Evolutionary conservation across 2,888 invertebrate genomes (phyloP).

Genomic region (Leucoptera coffeella): DNA sequence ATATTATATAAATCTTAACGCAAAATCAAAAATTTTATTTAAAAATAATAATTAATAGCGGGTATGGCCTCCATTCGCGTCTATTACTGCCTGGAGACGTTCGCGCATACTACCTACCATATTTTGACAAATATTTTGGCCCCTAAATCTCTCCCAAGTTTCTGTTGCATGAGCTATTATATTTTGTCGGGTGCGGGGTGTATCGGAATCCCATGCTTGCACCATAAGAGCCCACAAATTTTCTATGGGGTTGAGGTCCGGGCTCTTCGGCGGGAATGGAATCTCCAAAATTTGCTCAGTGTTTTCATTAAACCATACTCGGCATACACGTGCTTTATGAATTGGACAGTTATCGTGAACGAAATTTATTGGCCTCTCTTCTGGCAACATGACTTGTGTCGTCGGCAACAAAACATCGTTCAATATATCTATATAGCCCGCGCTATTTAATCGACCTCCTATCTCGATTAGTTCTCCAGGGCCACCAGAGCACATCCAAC

Average conservation of each 20-base stretch:
- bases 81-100: not conserved
- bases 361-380: conserved; percentile 3
- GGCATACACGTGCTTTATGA: conserved; percentile 2
- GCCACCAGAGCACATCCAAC: conserved; percentile 4
- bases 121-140: not conserved
- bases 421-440: conserved; percentile 2
- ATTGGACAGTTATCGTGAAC: conserved; percentile 4
- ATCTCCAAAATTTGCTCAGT: conserved; percentile 2
- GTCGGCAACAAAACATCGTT: conserved; percentile 3
- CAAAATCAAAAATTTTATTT: not conserved
- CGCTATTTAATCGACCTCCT: conserved; percentile 1
- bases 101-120: not conserved
- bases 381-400: conserved; percentile 3
- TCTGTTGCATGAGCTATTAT: not conserved
- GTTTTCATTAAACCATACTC: conserved; percentile 1
- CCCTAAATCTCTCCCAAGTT: not conserved
- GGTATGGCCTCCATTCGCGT: not conserved
- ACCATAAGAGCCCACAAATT: conserved; percentile 8
- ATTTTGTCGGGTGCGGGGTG: not conserved
- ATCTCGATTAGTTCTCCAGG: conserved; percentile 3
- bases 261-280: conserved; percentile 5
- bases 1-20: not conserved
- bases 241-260: conserved; percentile 7
- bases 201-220: conserved; percentile 5
- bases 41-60: not conserved